Base-by-base conservation (phyloP, 2,888 invertebrate genomes). In the Heterodera filipjevi region DNA sequence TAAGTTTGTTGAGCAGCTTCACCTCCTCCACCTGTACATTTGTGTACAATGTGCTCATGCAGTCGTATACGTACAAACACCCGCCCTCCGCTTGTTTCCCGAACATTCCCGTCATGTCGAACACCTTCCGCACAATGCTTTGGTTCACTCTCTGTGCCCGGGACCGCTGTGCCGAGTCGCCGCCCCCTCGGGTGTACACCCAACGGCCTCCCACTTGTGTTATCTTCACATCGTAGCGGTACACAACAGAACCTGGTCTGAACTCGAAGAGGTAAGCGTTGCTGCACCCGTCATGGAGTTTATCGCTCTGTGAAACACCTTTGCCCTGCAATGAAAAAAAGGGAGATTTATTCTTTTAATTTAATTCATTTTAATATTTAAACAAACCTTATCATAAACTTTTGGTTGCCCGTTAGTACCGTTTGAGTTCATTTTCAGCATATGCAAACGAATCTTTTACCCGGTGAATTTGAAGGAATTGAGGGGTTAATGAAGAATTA, bases 201-300 rank as follows among this genome's bases (percentile, higher is more conserved):
- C 35, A 74, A 10, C 32, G n/a, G 27, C 59, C 59, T 8, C 59
- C 59, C 71, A 39, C 39, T 30, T 46, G 71, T 30, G 46, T n/a
- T 30, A 71, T 71, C 10, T 71, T 46, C 22, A 71, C 71, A 44
- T 71, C 71, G 74, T 74, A 74, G 32, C 74, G 53, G 30, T 74
- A 74, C n/a, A 59, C 32, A 16, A 74, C 59, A 14, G 49, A 16
- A 27, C 74, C 74, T 33, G 49, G 49, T n/a, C 30, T 59, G 59
- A 74, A 44, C 30, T 64, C 59, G 44, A 74, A 44, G 22, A 46
- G 74, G 30, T 33, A 74, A 19, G 53, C 72, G 32, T 72, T 72
- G 68, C 68, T 68, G 68, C 32, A 35, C 30, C 68, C 68, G 68
- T 68, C 68, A 22, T 35, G 68, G 19, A 68, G 32, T 35, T 68